A percentile compares a stretch with the other conserved stretches of the same genome.
These are phyloP conservation scores for Noctua janthe DNA, from an alignment of 2,888 invertebrate genomes.

Conservation along the genomic window DNA sequence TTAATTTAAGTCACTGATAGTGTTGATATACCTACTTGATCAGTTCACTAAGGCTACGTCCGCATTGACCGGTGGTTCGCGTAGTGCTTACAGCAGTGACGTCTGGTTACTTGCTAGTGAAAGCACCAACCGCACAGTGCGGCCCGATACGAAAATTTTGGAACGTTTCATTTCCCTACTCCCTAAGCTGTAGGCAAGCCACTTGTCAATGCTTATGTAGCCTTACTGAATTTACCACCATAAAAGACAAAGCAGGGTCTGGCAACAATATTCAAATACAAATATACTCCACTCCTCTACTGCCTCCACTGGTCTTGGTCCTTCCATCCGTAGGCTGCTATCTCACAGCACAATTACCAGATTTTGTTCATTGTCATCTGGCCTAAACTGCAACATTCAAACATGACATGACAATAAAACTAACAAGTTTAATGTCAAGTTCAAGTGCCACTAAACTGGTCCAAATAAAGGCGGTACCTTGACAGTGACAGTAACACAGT, in stretches of 20 bases:
- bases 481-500: conserved; percentile 18
- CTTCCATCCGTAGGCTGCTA: not conserved
- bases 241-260: not conserved
- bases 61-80: not conserved
- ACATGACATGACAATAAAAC: not conserved
- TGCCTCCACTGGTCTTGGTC: not conserved
- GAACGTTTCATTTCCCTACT: not conserved
- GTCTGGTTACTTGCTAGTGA: no score
- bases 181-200: not conserved
- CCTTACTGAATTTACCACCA: not conserved
- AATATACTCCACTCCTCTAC: not conserved
- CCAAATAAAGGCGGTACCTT: not conserved
- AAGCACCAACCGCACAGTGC: no score
- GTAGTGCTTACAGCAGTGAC: not conserved
- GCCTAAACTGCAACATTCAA: not conserved
- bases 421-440: conserved; percentile 15
- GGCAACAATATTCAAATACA: not conserved
- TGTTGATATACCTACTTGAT: no score
- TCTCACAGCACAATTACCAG: not conserved
- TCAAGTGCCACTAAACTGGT: conserved; percentile 19
- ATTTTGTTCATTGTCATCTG: not conserved
- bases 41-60: not conserved
- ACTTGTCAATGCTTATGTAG: not conserved
- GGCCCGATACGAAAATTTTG: not conserved
- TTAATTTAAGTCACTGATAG: no score